Evolutionary conservation across 2,113 vertebrate species (phyloP).

Genomic region (Tauraco erythrolophus): DNA sequence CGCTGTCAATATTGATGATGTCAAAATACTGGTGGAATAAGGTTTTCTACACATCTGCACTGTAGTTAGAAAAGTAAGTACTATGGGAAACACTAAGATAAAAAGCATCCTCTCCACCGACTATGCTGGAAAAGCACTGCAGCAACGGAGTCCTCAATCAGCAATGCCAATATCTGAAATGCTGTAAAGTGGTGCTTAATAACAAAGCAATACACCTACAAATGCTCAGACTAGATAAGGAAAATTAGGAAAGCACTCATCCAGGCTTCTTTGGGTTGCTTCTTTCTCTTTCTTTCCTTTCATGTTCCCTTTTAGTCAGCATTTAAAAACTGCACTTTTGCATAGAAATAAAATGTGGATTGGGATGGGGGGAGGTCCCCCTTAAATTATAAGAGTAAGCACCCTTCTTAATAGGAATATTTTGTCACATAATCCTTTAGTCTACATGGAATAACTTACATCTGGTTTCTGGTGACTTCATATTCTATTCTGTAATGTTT

Average conservation of each 20-base stretch:
- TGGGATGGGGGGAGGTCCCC: background rate
- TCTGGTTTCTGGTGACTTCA: background rate
- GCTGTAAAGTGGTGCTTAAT: background rate
- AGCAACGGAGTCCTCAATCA: background rate
- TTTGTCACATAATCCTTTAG: background rate
- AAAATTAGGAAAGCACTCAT: slow-evolving; percentile 11
- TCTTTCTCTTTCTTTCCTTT: background rate
- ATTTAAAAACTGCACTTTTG: background rate
- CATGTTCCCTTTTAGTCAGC: background rate
- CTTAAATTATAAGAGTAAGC: background rate
- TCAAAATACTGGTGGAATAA: background rate
- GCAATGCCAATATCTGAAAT: slow-evolving; percentile 1
- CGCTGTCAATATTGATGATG: background rate
- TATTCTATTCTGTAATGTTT: background rate
- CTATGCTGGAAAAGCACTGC: background rate
- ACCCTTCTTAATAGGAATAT: background rate
- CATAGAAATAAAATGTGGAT: background rate
- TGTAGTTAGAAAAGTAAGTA: background rate
- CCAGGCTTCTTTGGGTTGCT: background rate
- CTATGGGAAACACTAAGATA: background rate
- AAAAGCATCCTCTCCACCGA: background rate
- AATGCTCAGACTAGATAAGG: background rate
- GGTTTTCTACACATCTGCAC: background rate
- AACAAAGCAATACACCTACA: slow-evolving; percentile 21
- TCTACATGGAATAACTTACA: background rate